Evolutionary conservation across 2,888 invertebrate genomes (phyloP), one percentile per base, ranked within the genome.

Genomic region (Ceratothoa steindachneri): DNA sequence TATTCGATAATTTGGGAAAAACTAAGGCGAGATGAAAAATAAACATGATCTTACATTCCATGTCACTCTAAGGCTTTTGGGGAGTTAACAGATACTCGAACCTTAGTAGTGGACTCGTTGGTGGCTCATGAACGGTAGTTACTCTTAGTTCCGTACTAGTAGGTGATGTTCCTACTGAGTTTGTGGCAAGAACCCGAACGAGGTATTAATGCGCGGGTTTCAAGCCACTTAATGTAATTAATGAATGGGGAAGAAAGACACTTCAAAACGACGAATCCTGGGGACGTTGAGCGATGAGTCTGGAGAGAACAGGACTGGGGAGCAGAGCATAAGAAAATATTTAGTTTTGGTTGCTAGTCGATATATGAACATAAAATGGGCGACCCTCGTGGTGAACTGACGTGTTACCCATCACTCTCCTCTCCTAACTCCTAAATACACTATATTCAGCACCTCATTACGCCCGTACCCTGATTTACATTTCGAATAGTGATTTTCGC

Each of bases 91-190:
- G 70, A 65, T n/a, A 74, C 71, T 2, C 77, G 71, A 29, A 77
- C 77, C 41, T 73, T 73, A 51, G 77, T 15, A 71, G 73, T 4
- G 73, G 71, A 2, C 53, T 30, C 7, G 77, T 77, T n/a, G 77
- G 77, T 2, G 77, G 77, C 51, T 77, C 77, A 27, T 77, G 77
- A 31, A 73, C 77, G 1, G 77, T 77, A n/a, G 77, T 67, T 15
- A 77, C 52, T 19, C 71, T 28, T 12, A 73, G 67, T 68, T 77
- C 73, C 0, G 51, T 68, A 52, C 77, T 77, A 28, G 77, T 73
- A 53, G 52, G 73, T 5, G 77, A 77, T 5, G 77, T 65, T 27
- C 77, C 77, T 2, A 77, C 77, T 1, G 52, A 29, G 51, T 77
- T 77, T 5, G 73, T 69, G 2, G 71, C 77, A 53, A 77, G 73